Percentiles rank a stretch among this genome's conserved stretches.
phyloP scores from a whole-genome alignment of 2,113 vertebrate species.

The Chionis minor region DNA sequence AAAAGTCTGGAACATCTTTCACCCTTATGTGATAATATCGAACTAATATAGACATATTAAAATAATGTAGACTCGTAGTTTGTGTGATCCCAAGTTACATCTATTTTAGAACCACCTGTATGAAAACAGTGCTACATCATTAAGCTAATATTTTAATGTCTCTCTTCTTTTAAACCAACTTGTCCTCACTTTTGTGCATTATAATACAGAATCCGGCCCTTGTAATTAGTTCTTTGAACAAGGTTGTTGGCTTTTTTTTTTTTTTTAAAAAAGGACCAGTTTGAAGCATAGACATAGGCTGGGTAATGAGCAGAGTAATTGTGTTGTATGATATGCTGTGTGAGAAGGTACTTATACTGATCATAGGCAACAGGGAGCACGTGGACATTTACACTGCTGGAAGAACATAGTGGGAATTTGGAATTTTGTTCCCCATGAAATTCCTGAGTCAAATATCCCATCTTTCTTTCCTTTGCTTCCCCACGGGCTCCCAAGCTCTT shows the following conservation, averaged over 20 bases:
- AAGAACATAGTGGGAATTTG: background rate
- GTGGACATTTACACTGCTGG: background rate
- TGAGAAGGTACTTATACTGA: background rate
- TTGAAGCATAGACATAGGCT: background rate
- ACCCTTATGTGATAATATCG: background rate
- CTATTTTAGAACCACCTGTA: background rate
- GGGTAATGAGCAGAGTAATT: background rate
- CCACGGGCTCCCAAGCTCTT: background rate
- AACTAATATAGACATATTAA: conserved; percentile 28
- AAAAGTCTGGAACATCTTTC: conserved; percentile 41
- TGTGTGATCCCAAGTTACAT: background rate
- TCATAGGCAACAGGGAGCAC: background rate
- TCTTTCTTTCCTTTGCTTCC: background rate
- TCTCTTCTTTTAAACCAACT: conserved; percentile 40
- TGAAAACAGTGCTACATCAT: background rate
- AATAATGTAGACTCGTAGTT: background rate
- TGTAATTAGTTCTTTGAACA: background rate
- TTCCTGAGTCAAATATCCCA: background rate
- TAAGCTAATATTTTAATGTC: conserved; percentile 51
- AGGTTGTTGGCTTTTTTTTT: background rate
- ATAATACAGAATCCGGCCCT: background rate
- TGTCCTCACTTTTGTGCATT: conserved; percentile 64
- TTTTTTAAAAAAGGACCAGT: background rate
- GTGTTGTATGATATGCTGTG: rapidly evolving
- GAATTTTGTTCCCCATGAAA: background rate